These are phyloP conservation scores for Oligia latruncula DNA, from an alignment of 2,888 invertebrate genomes.

Conservation along the genomic window DNA sequence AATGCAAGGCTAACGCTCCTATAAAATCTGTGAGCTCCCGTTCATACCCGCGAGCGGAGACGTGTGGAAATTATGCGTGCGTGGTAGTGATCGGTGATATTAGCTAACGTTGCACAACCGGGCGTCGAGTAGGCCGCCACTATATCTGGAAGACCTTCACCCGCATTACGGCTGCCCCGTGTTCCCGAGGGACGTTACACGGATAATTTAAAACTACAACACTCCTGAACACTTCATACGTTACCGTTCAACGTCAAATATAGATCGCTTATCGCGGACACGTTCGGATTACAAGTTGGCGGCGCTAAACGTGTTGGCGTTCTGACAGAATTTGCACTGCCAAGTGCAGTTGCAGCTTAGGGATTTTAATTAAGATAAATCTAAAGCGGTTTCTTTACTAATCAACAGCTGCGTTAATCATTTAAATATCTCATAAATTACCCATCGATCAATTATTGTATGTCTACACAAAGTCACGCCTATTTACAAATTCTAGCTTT, in stretches of 20 bases:
- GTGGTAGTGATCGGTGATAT: constrained; percentile 69
- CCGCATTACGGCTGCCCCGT: constrained; percentile 78
- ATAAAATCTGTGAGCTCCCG: constrained; percentile 67
- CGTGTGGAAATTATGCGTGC: constrained; percentile 77
- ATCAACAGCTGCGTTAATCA: constrained; percentile 13
- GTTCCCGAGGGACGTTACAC: constrained; percentile 78
- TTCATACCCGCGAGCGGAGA: constrained; percentile 62
- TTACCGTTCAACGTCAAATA: constrained; percentile 55
- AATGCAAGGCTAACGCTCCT: constrained; percentile 66
- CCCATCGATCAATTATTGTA: constrained; percentile 40
- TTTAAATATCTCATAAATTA: constrained; percentile 25
- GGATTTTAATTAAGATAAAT: constrained; percentile 43
- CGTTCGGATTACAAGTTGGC: constrained; percentile 63
- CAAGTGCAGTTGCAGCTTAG: constrained; percentile 61
- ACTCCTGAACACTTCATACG: constrained; percentile 49
- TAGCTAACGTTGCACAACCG: constrained; percentile 81
- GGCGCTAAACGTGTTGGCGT: constrained; percentile 64
- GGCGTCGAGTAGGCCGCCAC: constrained; percentile 81
- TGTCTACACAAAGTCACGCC: constrained; percentile 30
- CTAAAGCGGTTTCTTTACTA: constrained; percentile 24
- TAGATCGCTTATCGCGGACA: constrained; percentile 59
- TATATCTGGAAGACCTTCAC: constrained; percentile 89
- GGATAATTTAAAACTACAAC: constrained; percentile 67
- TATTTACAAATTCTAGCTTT: constrained; percentile 52
- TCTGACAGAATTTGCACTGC: constrained; percentile 57